phyloP scores from a whole-genome alignment of 2,797 vertebrate species.

The Apogon talboti region DNA sequence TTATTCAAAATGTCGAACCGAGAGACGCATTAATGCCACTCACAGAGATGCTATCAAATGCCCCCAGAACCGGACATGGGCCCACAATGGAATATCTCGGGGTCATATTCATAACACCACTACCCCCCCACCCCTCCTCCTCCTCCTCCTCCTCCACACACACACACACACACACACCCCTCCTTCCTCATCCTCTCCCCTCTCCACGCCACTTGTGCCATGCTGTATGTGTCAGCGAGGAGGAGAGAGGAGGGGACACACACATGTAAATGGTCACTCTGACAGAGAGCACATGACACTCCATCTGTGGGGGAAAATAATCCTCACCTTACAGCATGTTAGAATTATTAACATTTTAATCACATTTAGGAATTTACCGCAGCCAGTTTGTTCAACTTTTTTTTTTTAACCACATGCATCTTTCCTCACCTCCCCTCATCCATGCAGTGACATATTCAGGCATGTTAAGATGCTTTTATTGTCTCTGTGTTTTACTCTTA shows the following conservation, averaged over 20 bases:
- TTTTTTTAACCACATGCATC: not conserved
- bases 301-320: conserved; percentile 64
- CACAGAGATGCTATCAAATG: conserved; percentile 90
- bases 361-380: conserved; percentile 7
- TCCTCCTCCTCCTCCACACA: not conserved
- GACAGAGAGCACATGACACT: conserved; percentile 65
- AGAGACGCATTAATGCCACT: conserved; percentile 87
- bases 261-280: conserved; percentile 62
- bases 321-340: conserved; percentile 41
- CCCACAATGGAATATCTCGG: conserved; percentile 75
- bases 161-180: not conserved
- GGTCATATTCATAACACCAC: conserved; percentile 67
- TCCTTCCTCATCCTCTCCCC: conserved; percentile 23
- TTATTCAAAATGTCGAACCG: conserved; percentile 92
- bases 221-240: conserved; percentile 54
- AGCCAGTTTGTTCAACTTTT: not conserved
- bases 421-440: not conserved
- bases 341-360: conserved; percentile 3
- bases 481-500: not conserved
- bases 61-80: conserved; percentile 86
- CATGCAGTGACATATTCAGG: not conserved
- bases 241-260: conserved; percentile 13
- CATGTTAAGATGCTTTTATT: conserved; percentile 2
- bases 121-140: not conserved
- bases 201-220: conserved; percentile 57